phyloP scores from a whole-genome alignment of 2,888 invertebrate species.

The Microctonus aethiopoides region DNA sequence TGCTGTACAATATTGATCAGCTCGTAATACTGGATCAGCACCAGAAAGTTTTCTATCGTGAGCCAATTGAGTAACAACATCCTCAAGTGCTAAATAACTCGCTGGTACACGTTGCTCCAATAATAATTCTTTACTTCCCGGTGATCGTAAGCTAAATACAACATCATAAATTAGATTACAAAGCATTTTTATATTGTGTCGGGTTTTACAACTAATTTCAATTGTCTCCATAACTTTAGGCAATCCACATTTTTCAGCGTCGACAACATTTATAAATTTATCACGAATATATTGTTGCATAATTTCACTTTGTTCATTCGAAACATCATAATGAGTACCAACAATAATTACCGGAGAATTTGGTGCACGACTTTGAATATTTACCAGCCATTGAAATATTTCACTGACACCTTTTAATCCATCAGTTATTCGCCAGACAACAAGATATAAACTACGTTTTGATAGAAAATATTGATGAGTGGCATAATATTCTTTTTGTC shows the following conservation, averaged over 20 bases:
- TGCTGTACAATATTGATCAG: conserved; percentile 77
- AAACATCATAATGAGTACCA: conserved; percentile 94
- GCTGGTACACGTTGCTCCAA: conserved; percentile 96
- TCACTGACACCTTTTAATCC: conserved; percentile 89
- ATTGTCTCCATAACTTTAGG: conserved; percentile 93
- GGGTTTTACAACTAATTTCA: conserved; percentile 89
- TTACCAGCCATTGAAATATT: conserved; percentile 95
- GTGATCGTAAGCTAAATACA: conserved; percentile 89
- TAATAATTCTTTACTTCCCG: conserved; percentile 90
- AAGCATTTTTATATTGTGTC: conserved; percentile 89
- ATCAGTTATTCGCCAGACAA: conserved; percentile 94
- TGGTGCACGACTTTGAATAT: conserved; percentile 93
- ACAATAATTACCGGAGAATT: conserved; percentile 96
- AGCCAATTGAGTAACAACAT: conserved; percentile 86
- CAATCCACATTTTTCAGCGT: conserved; percentile 95
- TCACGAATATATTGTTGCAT: conserved; percentile 90
- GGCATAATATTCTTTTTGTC: conserved; percentile 97
- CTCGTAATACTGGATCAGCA: conserved; percentile 84
- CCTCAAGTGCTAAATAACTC: conserved; percentile 93
- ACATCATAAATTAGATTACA: conserved; percentile 94
- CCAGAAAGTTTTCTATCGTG: conserved; percentile 77
- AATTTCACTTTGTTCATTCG: conserved; percentile 80
- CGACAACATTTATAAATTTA: conserved; percentile 90
- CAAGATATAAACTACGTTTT: conserved; percentile 92
- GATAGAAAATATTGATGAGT: conserved; percentile 99